Conservation (phyloP, 2,113 vertebrate genomes). For the Laterallus jamaicensis region DNA sequence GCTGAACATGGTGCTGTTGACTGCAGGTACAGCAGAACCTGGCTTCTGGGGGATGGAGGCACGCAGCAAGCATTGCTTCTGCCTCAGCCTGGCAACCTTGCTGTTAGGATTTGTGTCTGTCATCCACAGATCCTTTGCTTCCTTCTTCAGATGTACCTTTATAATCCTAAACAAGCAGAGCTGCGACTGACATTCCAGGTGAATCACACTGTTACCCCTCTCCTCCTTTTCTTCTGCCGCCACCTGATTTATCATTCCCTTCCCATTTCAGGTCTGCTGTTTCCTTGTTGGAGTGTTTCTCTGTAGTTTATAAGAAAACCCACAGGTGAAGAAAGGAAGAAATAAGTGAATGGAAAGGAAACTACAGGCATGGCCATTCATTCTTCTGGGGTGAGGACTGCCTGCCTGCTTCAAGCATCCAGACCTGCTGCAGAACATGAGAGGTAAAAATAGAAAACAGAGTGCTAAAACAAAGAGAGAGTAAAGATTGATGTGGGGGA, state of each 20-base stretch:
- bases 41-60: background rate
- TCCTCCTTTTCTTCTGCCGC: background rate
- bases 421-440: background rate
- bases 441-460: background rate
- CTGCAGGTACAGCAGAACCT: background rate
- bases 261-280: background rate
- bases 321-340: background rate
- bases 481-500: background rate
- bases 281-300: background rate
- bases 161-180: background rate
- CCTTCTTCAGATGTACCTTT: conserved; percentile 17
- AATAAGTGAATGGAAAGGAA: conserved; percentile 21
- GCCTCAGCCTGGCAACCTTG: background rate
- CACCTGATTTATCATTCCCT: background rate
- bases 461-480: conserved; percentile 16
- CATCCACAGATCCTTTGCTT: background rate
- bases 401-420: background rate
- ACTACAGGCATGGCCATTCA: background rate
- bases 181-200: background rate
- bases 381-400: background rate
- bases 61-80: background rate
- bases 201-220: background rate
- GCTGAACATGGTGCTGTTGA: fast-evolving
- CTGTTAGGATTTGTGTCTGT: background rate
- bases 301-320: conserved; percentile 7